These are phyloP conservation scores for Matsumurasca onukii DNA, from an alignment of 1,140 invertebrate genomes.

Conservation along the genomic window DNA sequence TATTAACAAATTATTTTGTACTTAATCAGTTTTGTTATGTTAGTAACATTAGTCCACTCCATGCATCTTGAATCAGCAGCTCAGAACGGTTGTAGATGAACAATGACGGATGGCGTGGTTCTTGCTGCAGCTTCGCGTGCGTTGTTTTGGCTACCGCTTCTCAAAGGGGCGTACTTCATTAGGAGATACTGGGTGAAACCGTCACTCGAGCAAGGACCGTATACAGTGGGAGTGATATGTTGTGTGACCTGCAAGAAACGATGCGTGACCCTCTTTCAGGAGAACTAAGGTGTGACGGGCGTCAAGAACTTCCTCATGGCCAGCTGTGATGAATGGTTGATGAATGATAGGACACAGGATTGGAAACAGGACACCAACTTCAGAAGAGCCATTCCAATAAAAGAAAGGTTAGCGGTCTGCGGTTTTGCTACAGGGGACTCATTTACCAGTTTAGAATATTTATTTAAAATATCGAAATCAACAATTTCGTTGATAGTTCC, in stretches of 20 bases:
- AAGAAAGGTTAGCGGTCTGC: not conserved
- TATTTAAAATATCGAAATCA: too few relatives aligned
- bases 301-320: not conserved
- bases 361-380: constrained; percentile 2
- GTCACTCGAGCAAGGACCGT: too few relatives aligned
- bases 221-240: too few relatives aligned
- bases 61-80: not conserved
- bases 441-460: not conserved
- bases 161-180: too few relatives aligned
- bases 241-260: too few relatives aligned
- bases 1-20: not conserved
- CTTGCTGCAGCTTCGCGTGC: too few relatives aligned
- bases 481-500: not conserved
- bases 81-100: not conserved
- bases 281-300: not conserved
- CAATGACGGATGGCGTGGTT: not conserved
- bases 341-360: not conserved
- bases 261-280: not conserved
- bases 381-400: too few relatives aligned
- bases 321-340: too few relatives aligned
- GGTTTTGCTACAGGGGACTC: not conserved
- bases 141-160: too few relatives aligned
- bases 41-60: not conserved
- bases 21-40: too few relatives aligned
- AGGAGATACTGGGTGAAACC: too few relatives aligned